Evolutionary conservation across 2,113 vertebrate species (phyloP), one percentile per base, ranked within the genome.

Genomic region (Oophaga pumilio): DNA sequence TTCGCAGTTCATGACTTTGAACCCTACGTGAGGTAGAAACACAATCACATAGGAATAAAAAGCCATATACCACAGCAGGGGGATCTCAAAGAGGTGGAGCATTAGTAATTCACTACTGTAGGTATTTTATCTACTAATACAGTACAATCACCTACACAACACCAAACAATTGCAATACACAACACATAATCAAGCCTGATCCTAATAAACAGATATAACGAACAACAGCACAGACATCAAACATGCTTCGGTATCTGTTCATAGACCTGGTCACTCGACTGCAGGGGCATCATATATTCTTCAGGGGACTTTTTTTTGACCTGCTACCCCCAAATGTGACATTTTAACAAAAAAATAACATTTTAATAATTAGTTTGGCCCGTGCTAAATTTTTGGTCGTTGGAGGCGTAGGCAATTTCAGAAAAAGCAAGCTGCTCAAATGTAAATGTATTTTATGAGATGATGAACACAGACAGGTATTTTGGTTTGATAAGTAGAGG

Each of bases 11-110:
- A 99, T 99, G 98, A 97, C 98, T 99, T 99, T 97, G 95, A 95
- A 97, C 97, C 98, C 98, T 98, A 99, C 96, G 96, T 98, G 98
- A 99, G 93, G 96, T 96, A 88, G 91, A 93, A 94, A 94, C 95
- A 93, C 95, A 94, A 97, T 99, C 98, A 99, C 98, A 99, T 99
- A 99, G 98, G 98, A 99, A 99, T 99, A 99, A 98, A 99, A 99
- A 99, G 98, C 98, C 98, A 99, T 99, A 99, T 94, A 94, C 96
- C 97, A 96, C 97, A 97, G 96, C 95, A 97, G 96, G 94, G 95
- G 96, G 93, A 92, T 57, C 43, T 9, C 71, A 20, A 0, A 43
- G 24, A 59, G 22, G 0, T 12, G 66, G n/a, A 24, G n/a, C 64
- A 11, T 71, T 71, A 43, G 26, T 33, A 26, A 71, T 71, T 17